phyloP scores from a whole-genome alignment of 2,888 invertebrate genomes.

The Timema cristinae region DNA sequence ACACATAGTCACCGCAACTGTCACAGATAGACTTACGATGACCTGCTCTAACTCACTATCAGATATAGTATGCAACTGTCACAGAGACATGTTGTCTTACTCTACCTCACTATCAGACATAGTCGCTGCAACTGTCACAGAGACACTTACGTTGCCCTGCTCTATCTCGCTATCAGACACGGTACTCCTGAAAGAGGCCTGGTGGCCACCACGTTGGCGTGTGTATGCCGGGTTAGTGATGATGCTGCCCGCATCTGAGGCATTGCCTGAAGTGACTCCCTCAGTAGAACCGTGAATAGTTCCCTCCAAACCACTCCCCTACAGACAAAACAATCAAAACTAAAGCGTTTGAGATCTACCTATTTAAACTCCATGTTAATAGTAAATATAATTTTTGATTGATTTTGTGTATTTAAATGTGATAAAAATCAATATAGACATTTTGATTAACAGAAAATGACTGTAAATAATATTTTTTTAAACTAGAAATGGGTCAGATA shows the following conservation, averaged over 20 bases:
- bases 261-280: conserved; percentile 33
- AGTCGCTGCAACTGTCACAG: not conserved
- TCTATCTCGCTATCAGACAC: conserved; percentile 93
- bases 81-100: not conserved
- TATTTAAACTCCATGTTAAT: too few species aligned
- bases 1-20: not conserved
- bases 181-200: conserved; percentile 77
- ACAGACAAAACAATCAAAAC: conserved; percentile 21
- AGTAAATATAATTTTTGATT: too few species aligned
- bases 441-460: too few species aligned
- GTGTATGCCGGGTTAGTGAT: conserved; percentile 74
- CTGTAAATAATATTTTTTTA: too few species aligned
- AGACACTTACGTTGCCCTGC: conserved; percentile 75
- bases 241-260: conserved; percentile 71
- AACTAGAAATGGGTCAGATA: too few species aligned
- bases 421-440: too few species aligned
- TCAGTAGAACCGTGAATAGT: conserved; percentile 32
- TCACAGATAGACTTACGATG: conserved; percentile 11
- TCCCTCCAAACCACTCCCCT: conserved; percentile 28
- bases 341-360: not conserved
- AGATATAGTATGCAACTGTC: not conserved
- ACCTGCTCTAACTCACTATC: conserved; percentile 7
- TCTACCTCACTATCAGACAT: too few species aligned
- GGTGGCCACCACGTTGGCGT: conserved; percentile 67
- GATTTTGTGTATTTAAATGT: too few species aligned